Base-by-base conservation (phyloP, 2,888 invertebrate genomes). In the Plagodis pulveraria region DNA sequence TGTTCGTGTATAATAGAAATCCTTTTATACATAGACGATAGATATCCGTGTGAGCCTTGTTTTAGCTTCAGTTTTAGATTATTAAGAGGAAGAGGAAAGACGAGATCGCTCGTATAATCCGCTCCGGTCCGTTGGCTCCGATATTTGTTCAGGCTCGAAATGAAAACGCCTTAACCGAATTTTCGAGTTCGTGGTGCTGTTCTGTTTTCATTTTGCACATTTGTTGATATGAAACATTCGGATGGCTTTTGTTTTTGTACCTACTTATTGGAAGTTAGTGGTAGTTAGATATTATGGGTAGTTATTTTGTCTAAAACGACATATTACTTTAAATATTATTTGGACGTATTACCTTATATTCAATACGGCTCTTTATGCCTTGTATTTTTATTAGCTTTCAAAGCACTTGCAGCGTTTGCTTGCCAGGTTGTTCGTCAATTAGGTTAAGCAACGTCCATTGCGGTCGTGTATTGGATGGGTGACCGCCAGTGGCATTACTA, bases 131-230 rank as follows among this genome's bases (percentile, higher is more conserved):
- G 48, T 22, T 60, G 56, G 44, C 36, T 60, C 56, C 32, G 10
- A 41, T 60, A 44, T 60, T 60, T 56, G 60, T 60, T 60, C 55
- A 60, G 56, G 55, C 51, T 48, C 49, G 46, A 56, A 56, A 56
- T 60, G 56, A 56, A 56, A 51, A 43, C 50, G 50, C 51, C 56
- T 60, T 52, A 56, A 51, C 55, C 48, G 51, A 56, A 56, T 56
- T 55, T 59, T 59, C 55, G 22, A 44, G 51, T 55, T 47, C 38
- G 50, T 43, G 44, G 36, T 8, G 36, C 36, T 36, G 6, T 6
- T 41, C 10, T 58, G 48, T 55, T 59, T 55, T 55, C 50, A 51
- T 59, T 55, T 55, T 55, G 47, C 47, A 51, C 55, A 51, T 55
- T 50, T 51, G 50, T 22, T 55, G 49, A 55, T 55, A 50, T 43